Evolutionary conservation across 2,888 invertebrate genomes (phyloP).

Genomic region (Drosophila testacea): DNA sequence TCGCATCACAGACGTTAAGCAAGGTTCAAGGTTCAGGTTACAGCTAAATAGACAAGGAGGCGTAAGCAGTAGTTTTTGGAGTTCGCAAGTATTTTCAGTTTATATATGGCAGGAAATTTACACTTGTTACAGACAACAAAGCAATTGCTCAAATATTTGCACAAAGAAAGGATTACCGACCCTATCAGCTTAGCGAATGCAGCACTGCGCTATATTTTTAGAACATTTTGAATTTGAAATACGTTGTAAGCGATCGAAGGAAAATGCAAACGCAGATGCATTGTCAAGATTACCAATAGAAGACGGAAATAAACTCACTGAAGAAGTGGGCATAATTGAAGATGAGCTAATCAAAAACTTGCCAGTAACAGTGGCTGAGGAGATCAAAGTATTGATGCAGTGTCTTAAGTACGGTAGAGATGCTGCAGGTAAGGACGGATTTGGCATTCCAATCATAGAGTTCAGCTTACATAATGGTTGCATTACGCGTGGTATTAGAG

Average conservation of each 20-base stretch:
- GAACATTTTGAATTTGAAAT: neutral
- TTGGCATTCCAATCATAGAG: neutral
- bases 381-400: neutral
- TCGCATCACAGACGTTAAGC: neutral
- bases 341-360: neutral
- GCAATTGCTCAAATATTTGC: too few relatives aligned
- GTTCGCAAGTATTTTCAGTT: neutral
- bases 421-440: neutral
- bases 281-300: neutral
- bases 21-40: constrained; percentile 2
- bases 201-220: neutral
- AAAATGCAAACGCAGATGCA: neutral
- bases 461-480: neutral
- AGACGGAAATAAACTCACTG: neutral
- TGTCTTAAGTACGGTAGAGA: neutral
- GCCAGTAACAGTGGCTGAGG: neutral
- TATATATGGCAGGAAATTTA: neutral
- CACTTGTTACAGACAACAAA: too few relatives aligned
- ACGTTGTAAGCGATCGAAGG: neutral
- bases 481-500: neutral
- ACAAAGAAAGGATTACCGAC: too few relatives aligned
- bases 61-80: neutral
- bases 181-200: too few relatives aligned
- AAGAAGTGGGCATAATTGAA: neutral
- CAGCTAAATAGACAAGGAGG: neutral